Percentiles rank a stretch among this genome's conserved stretches.
phyloP scores from a whole-genome alignment of 2,888 invertebrate species.

The Cheilosia scutellata region DNA sequence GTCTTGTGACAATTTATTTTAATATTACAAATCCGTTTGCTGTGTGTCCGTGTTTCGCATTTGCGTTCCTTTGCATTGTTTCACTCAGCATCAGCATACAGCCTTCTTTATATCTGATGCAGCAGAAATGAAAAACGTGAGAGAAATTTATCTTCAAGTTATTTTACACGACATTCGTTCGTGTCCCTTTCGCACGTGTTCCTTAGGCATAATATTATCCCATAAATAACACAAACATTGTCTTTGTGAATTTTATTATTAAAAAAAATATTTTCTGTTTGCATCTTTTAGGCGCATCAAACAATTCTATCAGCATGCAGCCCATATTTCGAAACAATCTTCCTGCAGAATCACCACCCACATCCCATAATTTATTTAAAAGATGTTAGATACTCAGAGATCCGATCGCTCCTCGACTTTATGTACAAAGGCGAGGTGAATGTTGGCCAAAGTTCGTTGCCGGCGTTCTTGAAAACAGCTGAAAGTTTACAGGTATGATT shows the following conservation, averaged over 20 bases:
- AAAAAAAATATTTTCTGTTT: constrained; percentile 14
- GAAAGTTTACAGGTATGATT: constrained; percentile 92
- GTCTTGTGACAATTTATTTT: constrained; percentile 69
- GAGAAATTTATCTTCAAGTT: constrained; percentile 62
- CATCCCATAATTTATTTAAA: constrained; percentile 96
- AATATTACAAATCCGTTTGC: constrained; percentile 65
- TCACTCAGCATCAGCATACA: constrained; percentile 2
- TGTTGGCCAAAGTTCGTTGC: constrained; percentile 95
- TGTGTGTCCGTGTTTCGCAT: constrained; percentile 46
- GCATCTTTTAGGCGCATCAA: constrained; percentile 91
- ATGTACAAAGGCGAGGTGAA: constrained; percentile 97
- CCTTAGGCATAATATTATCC: constrained; percentile 6
- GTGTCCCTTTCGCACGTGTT: constrained; percentile 13
- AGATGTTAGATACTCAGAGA: constrained; percentile 95
- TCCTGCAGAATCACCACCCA: constrained; percentile 94
- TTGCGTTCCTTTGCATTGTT: constrained; percentile 6
- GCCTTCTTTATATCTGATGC: constrained; percentile 43
- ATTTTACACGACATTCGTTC: constrained; percentile 37
- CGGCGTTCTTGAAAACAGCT: constrained; percentile 95
- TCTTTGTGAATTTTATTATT: constrained; percentile 31
- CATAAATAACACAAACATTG: constrained; percentile 19
- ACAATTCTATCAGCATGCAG: constrained; percentile 97
- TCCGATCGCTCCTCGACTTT: constrained; percentile 95
- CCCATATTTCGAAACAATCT: constrained; percentile 96
- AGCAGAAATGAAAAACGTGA: constrained; percentile 76